A percentile compares a stretch with the other conserved stretches of the same genome.
These are phyloP conservation scores for Ateles fusciceps DNA, from an alignment of 2,797 vertebrate species.

Conservation along the genomic window DNA sequence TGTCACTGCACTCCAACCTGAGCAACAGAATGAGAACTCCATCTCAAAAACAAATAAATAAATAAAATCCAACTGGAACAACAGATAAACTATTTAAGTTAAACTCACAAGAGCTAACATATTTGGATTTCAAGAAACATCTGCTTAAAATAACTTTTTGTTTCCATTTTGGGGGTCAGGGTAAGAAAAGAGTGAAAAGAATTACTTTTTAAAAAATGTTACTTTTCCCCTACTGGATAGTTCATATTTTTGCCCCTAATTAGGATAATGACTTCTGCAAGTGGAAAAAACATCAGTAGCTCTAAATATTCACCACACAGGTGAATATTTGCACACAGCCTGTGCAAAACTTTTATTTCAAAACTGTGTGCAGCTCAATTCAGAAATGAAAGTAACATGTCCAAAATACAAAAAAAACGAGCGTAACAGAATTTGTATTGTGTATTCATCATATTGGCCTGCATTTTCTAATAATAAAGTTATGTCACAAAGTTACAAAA, in stretches of 20 bases:
- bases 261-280: conserved; percentile 73
- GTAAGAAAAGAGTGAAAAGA: not conserved
- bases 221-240: not conserved
- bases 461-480: not conserved
- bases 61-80: not conserved
- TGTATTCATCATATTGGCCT: not conserved
- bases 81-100: not conserved
- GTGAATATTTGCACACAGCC: not conserved
- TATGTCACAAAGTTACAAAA: conserved; percentile 29
- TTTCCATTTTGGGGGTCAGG: not conserved
- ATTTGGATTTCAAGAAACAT: conserved; percentile 60
- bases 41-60: not conserved
- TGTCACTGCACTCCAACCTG: not conserved
- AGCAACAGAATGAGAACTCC: not conserved
- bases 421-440: not conserved
- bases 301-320: not conserved
- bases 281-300: conserved; percentile 50
- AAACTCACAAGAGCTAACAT: conserved; percentile 1
- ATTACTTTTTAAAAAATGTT: not conserved
- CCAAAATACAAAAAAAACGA: conserved; percentile 28
- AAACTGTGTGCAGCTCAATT: conserved; percentile 20
- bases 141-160: conserved; percentile 35
- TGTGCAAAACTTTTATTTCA: conserved; percentile 49
- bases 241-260: conserved; percentile 25
- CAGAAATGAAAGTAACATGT: conserved; percentile 29